phyloP scores from a whole-genome alignment of 1,140 invertebrate species.

The Lepidurus apus region DNA sequence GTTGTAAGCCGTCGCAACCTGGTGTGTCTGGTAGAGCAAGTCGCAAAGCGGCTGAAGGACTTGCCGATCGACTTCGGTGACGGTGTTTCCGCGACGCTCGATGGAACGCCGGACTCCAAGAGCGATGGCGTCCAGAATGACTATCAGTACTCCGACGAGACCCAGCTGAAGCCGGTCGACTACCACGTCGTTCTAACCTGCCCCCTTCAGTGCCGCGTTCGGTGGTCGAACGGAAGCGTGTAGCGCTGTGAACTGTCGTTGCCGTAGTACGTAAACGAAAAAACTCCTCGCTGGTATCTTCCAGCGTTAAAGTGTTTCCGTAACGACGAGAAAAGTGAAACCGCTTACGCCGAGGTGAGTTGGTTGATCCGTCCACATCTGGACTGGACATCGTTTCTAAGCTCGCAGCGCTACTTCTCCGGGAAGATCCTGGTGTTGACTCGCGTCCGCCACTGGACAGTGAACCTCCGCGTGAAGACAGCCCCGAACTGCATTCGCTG shows the following conservation, averaged over 20 bases:
- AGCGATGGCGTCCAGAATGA: background rate
- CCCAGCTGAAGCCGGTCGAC: slow-evolving; percentile 14
- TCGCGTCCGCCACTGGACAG: slow-evolving; percentile 11
- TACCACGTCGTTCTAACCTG: background rate
- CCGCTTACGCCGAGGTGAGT: background rate
- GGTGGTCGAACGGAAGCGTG: slow-evolving; percentile 26
- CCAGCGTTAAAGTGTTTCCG: slow-evolving; percentile 26
- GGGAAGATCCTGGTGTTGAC: slow-evolving; percentile 3
- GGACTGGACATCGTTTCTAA: slow-evolving; percentile 26
- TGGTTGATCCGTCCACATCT: background rate
- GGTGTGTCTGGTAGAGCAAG: background rate
- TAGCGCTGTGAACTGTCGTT: slow-evolving; percentile 26
- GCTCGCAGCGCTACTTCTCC: slow-evolving; percentile 26
- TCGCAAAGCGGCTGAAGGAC: background rate
- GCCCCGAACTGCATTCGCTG: background rate
- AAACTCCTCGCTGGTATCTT: slow-evolving; percentile 27
- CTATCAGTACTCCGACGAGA: background rate
- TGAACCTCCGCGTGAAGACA: background rate
- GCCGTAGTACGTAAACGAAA: slow-evolving; percentile 31
- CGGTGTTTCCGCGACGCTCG: slow-evolving; percentile 2
- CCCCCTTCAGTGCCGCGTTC: background rate
- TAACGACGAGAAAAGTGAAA: slow-evolving; percentile 27
- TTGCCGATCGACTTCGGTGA: slow-evolving; percentile 13
- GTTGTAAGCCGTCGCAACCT: background rate
- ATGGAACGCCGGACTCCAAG: slow-evolving; percentile 11